Evolutionary conservation across 2,113 vertebrate species (phyloP), one percentile per base, ranked within the genome.

Genomic region (Osmerus mordax): DNA sequence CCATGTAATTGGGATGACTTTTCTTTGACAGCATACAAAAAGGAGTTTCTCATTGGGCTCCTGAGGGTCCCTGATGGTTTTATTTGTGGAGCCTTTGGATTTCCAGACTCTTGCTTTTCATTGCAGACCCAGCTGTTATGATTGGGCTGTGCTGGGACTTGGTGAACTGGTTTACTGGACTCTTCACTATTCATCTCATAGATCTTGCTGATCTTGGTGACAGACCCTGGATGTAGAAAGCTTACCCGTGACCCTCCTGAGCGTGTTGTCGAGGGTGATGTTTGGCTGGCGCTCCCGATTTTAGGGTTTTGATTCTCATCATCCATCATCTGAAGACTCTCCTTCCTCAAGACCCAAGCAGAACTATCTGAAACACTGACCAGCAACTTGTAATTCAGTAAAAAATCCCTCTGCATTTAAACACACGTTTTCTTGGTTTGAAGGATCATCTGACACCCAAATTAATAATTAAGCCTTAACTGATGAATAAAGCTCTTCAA

Each of bases 1-100:
- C 74, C 83, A 12, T 74, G 72, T 54, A 87, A 76, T 58, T 74
- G 73, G 3, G 84, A 76, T 3, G 87, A 81, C 72, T 81, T 82
- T 67, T 87, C 76, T 11, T 83, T 80, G 12, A 89, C 82, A 7
- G 82, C 83, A 53, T 84, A 79, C 4, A 70, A 59, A 54, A 88
- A 90, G 15, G 71, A 83, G 47, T 78, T 83, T 59, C 67, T 71
- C 16, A 83, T 79, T 6, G 78, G 28, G 52, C 69, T 75, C 36
- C 41, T 78, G 58, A 67, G 66, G 53, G 69, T 54, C 32, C 64
- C 72, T 7, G 66, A 64, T 13, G 77, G 25, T 13, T 5, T 53
- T 6, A 9, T 52, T 18, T 73, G 75, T 19, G 71, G 54, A 61
- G 53, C 52, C 15, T 23, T 74, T 2, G 66, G 75, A 32, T 78